phyloP scores from a whole-genome alignment of 2,888 invertebrate species.

The Malthinus flaveolus region DNA sequence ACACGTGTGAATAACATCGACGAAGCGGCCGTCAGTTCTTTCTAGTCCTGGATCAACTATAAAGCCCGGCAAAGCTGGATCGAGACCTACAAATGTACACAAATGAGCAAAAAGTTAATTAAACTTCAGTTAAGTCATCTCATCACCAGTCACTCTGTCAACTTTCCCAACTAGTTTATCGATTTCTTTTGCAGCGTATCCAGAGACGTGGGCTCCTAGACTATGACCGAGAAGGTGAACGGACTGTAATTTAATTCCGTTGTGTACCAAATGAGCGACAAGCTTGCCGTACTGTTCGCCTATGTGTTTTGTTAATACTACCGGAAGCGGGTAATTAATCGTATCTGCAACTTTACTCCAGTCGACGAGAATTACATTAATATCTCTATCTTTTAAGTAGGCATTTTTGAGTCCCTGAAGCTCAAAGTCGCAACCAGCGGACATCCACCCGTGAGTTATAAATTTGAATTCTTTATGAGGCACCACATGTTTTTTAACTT shows the following conservation, averaged over 20 bases:
- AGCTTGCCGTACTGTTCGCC: constrained; percentile 60
- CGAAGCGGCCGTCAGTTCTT: constrained; percentile 72
- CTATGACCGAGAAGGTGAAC: constrained; percentile 64
- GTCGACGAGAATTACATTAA: constrained; percentile 55
- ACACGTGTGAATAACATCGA: constrained; percentile 90
- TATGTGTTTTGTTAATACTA: constrained; percentile 54
- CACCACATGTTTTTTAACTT: too few species aligned
- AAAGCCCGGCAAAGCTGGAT: constrained; percentile 68
- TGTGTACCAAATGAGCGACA: constrained; percentile 52
- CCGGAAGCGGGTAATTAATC: constrained; percentile 44
- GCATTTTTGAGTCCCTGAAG: constrained; percentile 55
- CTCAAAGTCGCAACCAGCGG: constrained; percentile 52
- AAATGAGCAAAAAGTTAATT: too few species aligned
- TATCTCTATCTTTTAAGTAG: constrained; percentile 54
- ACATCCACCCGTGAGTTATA: constrained; percentile 60
- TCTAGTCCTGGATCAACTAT: constrained; percentile 52
- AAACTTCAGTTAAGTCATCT: too few species aligned
- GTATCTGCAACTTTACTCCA: constrained; percentile 42
- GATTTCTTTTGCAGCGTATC: constrained; percentile 48
- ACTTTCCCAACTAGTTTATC: constrained; percentile 34
- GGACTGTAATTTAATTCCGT: constrained; percentile 47
- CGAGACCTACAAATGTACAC: constrained; percentile 55
- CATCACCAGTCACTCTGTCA: constrained; percentile 41
- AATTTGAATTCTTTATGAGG: constrained; percentile 50
- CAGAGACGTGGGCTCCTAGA: constrained; percentile 60